Evolutionary conservation across 2,888 invertebrate species (phyloP), one percentile per base, ranked within the genome.

Genomic region (Parnassius orleans): DNA sequence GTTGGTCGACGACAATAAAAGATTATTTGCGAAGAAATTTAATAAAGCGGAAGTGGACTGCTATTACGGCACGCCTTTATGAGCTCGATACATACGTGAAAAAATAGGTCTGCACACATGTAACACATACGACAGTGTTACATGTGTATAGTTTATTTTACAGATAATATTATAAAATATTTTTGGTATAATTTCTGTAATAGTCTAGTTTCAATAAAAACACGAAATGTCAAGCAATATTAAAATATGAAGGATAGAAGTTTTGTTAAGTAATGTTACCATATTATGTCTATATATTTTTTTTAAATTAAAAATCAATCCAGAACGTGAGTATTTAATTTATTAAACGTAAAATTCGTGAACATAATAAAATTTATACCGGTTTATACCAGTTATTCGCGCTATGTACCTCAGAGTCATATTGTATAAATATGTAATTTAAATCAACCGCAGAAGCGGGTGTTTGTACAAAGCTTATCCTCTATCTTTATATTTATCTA

Each of bases 21-120:
- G 83, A 86, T 85, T 90, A 86, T 90, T 91, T 90, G 90, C 89
- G 81, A 89, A 90, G 91, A 91, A 90, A 91, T 91, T 90, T 91
- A 91, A 90, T 91, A 91, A 90, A 84, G 90, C 88, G 89, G 90
- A 91, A 91, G 86, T 85, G 86, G 86, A 84, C 81, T 78, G 79
- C 83, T 78, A 84, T 87, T 87, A 86, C 76, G 81, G 76, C 78
- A 76, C 81, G 44, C 83, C 80, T 77, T 72, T 52, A 68, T 72
- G 72, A 71, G 72, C 71, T 75, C 72, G 69, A 68, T 67, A 73
- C 67, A 71, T 70, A 71, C 60, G 64, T 65, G 65, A 56, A 51
- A 56, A 59, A 64, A 66, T 33, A 62, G 14, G 53, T 50, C 42
- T 47, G 50, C 53, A n/a, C n/a, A n/a, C n/a, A n/a, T n/a, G n/a